Conservation (phyloP, 2,113 vertebrate genomes). For the Cacatua alba region DNA sequence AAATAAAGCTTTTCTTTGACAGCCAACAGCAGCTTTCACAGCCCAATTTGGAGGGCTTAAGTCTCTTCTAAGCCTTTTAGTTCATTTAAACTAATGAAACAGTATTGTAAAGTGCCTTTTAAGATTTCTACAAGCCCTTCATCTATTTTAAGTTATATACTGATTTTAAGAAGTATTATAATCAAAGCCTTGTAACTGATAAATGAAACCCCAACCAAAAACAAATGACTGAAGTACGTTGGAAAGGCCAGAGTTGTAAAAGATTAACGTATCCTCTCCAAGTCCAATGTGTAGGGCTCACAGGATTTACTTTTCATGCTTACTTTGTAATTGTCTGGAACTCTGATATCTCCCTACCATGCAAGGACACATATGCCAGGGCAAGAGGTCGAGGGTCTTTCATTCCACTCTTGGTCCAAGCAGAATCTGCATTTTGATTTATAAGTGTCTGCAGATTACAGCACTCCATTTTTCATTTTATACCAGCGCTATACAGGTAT, state of each 20-base stretch:
- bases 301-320: not conserved
- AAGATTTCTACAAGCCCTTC: not conserved
- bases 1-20: too few species aligned
- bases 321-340: not conserved
- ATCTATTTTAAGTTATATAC: not conserved
- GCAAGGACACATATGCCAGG: not conserved
- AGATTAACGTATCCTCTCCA: not conserved
- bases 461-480: not conserved
- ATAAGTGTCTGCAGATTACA: not conserved
- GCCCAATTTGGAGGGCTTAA: too few species aligned
- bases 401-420: not conserved
- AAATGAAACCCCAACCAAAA: not conserved
- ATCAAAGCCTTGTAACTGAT: not conserved
- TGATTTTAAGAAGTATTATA: not conserved
- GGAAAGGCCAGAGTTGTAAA: not conserved
- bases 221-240: not conserved
- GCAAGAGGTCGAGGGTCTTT: not conserved
- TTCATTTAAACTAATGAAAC: not conserved
- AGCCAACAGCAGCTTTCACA: too few species aligned
- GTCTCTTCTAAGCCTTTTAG: not conserved
- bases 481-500: not conserved
- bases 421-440: not conserved
- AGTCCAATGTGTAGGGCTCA: not conserved
- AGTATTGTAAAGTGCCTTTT: not conserved
- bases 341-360: not conserved